These are phyloP conservation scores for Drosophila mauritiana DNA, from an alignment of 1,140 invertebrate species.

Conservation along the genomic window DNA sequence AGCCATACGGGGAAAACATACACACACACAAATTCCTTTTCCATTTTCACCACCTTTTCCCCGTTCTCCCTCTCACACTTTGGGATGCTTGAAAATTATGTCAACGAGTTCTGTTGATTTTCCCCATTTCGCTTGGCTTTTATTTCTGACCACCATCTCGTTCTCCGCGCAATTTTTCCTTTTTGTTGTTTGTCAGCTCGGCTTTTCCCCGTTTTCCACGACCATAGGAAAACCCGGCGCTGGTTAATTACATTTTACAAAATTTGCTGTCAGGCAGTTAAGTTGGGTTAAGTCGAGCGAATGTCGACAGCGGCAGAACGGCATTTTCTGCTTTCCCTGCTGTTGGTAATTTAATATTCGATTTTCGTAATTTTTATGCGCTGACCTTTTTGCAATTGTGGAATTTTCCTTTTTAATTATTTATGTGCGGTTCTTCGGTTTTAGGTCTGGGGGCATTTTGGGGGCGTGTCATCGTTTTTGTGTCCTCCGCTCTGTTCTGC, in stretches of 20 bases:
- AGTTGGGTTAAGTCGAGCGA: slow-evolving; percentile 81
- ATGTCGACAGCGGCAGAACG: slow-evolving; percentile 18
- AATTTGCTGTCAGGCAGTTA: slow-evolving; percentile 84
- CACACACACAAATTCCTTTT: slow-evolving; percentile 4
- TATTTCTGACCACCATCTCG: slow-evolving; percentile 39
- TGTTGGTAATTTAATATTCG: slow-evolving; percentile 80
- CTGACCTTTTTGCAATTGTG: slow-evolving; percentile 79
- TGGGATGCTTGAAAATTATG: slow-evolving; percentile 76
- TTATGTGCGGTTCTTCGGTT: slow-evolving; percentile 65
- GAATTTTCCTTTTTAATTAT: slow-evolving; percentile 81
- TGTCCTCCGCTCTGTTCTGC: slow-evolving; percentile 17
- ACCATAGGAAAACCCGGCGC: slow-evolving; percentile 46
- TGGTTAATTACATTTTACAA: slow-evolving; percentile 84
- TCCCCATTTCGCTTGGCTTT: slow-evolving; percentile 64
- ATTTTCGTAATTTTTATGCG: slow-evolving; percentile 79
- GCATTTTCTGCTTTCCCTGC: slow-evolving; percentile 17
- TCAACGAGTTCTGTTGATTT: slow-evolving; percentile 83
- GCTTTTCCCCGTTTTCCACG: slow-evolving; percentile 31
- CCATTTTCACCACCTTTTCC: slow-evolving; percentile 4
- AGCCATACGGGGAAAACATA: slow-evolving; percentile 11
- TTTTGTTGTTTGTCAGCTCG: slow-evolving; percentile 52
- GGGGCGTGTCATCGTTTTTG: slow-evolving; percentile 25
- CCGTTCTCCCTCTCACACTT: slow-evolving; percentile 22
- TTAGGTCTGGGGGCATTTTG: background rate
- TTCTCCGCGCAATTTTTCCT: background rate